Conservation (phyloP, 2,888 invertebrate genomes). For the Cremastinae sp. region DNA sequence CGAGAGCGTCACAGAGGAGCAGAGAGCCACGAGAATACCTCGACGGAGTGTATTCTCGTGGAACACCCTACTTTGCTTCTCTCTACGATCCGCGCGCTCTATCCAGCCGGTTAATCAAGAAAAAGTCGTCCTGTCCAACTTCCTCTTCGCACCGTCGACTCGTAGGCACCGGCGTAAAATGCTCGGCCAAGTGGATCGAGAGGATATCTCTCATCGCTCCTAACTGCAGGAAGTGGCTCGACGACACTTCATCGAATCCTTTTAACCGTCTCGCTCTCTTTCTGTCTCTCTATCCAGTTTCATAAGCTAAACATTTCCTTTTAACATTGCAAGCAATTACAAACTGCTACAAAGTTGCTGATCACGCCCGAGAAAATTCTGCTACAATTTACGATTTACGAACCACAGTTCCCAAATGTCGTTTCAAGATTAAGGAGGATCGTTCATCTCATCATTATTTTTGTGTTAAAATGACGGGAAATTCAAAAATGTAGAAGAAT, state of each 20-base stretch:
- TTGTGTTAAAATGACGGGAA: no score
- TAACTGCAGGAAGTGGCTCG: conserved; percentile 66
- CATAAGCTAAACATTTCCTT: conserved; percentile 7
- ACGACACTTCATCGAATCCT: conserved; percentile 62
- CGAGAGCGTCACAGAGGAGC: no score
- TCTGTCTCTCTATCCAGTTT: no score
- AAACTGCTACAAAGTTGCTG: not conserved
- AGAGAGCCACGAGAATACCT: conserved; percentile 52
- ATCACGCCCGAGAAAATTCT: not conserved
- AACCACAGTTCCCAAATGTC: no score
- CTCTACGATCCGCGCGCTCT: conserved; percentile 53
- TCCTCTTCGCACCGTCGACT: conserved; percentile 55
- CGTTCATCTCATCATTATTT: no score
- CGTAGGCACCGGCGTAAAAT: conserved; percentile 14
- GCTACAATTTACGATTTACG: not conserved
- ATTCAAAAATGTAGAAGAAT: no score
- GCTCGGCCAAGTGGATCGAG: conserved; percentile 37
- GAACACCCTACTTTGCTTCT: conserved; percentile 42
- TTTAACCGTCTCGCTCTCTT: no score
- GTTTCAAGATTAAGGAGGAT: no score
- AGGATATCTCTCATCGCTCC: conserved; percentile 49
- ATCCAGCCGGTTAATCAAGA: conserved; percentile 61
- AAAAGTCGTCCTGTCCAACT: conserved; percentile 63
- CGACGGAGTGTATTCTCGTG: conserved; percentile 42
- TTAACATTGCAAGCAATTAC: conserved; percentile 18